These are phyloP conservation scores for Eumacrocentrus americanus DNA, from an alignment of 2,888 invertebrate species.

Conservation along the genomic window DNA sequence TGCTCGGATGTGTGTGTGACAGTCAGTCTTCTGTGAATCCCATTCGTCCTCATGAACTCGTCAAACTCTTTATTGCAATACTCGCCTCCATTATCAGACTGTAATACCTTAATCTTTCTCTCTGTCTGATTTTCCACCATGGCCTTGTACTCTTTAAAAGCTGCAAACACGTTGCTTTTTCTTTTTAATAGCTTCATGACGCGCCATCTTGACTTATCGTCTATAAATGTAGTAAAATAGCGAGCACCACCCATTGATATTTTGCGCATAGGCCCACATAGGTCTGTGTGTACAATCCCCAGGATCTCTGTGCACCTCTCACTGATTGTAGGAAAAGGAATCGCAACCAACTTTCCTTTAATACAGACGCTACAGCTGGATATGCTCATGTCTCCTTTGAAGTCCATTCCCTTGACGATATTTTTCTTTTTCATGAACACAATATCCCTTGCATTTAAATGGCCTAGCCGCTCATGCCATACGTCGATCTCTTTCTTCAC, in stretches of 20 bases:
- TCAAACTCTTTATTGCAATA: conserved; percentile 20
- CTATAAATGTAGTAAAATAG: conserved; percentile 33
- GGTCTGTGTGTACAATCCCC: conserved; percentile 40
- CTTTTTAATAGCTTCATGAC: conserved; percentile 27
- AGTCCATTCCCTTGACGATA: background rate
- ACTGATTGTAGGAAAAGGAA: conserved; percentile 1
- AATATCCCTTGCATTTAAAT: conserved; percentile 15
- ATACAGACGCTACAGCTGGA: conserved; percentile 12
- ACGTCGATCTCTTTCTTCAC: background rate
- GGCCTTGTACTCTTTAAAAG: conserved; percentile 12
- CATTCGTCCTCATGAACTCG: background rate
- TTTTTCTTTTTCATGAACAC: conserved; percentile 8
- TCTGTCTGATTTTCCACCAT: conserved; percentile 35
- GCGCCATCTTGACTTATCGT: conserved; percentile 35
- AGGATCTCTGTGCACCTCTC: conserved; percentile 3
- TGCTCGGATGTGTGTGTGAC: conserved; percentile 20
- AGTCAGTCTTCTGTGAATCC: conserved; percentile 13
- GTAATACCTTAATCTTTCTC: conserved; percentile 13
- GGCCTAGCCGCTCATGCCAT: conserved; percentile 21
- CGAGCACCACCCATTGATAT: conserved; percentile 2
- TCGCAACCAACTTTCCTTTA: conserved; percentile 17
- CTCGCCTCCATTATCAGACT: conserved; percentile 21
- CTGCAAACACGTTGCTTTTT: conserved; percentile 14
- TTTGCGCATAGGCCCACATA: conserved; percentile 32
- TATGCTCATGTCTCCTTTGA: background rate